Evolutionary conservation across 1,140 invertebrate genomes (phyloP).

Genomic region (Venturia canescens): DNA sequence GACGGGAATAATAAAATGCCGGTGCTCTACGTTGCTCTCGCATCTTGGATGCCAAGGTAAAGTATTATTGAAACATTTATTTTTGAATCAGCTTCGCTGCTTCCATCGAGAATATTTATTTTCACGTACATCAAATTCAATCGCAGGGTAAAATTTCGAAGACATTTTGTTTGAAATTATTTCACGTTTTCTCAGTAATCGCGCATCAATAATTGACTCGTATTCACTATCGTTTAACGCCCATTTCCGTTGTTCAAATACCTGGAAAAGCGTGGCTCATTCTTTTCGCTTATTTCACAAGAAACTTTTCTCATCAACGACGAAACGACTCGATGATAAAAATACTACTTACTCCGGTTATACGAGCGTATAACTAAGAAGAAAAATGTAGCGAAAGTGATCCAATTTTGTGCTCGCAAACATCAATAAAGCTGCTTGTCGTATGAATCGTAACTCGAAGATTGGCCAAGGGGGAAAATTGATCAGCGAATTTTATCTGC

Average conservation of each 20-base stretch:
- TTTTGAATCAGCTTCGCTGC: background rate
- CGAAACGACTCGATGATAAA: too few species aligned
- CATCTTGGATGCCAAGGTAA: constrained; percentile 82
- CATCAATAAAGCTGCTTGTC: background rate
- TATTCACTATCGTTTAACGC: too few species aligned
- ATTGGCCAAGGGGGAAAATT: background rate
- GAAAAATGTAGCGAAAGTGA: background rate
- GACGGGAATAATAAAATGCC: constrained; percentile 79
- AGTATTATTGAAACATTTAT: constrained; percentile 63
- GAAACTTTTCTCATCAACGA: too few species aligned
- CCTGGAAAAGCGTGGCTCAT: too few species aligned
- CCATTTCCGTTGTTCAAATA: too few species aligned
- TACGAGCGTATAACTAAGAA: background rate
- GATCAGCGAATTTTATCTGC: constrained; percentile 26
- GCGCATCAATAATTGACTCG: too few species aligned
- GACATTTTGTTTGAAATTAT: too few species aligned
- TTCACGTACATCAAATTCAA: background rate
- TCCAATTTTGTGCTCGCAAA: background rate
- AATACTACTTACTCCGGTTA: background rate
- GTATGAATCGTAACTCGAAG: background rate
- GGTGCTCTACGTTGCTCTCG: constrained; percentile 80
- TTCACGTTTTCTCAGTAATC: too few species aligned
- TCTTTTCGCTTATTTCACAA: too few species aligned
- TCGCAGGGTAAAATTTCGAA: too few species aligned
- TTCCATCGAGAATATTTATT: background rate